phyloP scores from a whole-genome alignment of 2,888 invertebrate genomes.

The Macrophya annulata region DNA sequence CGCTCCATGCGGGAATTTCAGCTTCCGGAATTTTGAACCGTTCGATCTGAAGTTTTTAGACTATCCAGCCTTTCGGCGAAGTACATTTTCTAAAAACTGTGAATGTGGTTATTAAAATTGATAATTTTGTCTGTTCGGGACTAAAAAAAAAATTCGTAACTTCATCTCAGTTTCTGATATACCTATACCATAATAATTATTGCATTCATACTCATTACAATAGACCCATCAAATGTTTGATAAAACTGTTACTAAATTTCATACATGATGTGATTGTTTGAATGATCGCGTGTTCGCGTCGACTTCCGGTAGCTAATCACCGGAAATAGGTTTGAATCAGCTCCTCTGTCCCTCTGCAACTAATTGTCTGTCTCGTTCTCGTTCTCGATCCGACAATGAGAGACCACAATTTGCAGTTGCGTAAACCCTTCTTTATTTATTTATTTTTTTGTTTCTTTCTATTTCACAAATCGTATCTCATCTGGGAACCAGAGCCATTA shows the following conservation, averaged over 20 bases:
- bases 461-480: background rate
- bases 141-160: too few relatives aligned
- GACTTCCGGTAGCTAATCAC: conserved; percentile 45
- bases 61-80: too few relatives aligned
- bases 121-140: too few relatives aligned
- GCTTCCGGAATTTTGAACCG: too few relatives aligned
- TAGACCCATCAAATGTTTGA: background rate
- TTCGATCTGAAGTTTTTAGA: too few relatives aligned
- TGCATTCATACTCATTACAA: background rate
- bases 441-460: background rate
- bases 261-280: conserved; percentile 5
- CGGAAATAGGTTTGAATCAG: conserved; percentile 43
- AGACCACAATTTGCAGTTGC: background rate
- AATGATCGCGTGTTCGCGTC: conserved; percentile 46
- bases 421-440: too few relatives aligned
- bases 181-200: background rate
- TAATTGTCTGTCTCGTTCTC: background rate
- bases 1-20: too few relatives aligned
- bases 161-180: too few relatives aligned
- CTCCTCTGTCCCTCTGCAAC: conserved; percentile 17
- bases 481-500: background rate
- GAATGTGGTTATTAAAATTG: too few relatives aligned
- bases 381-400: background rate
- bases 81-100: too few relatives aligned
- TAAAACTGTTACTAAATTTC: conserved; percentile 12